These are phyloP conservation scores for Notoglanidium macrostoma DNA, from an alignment of 2,797 vertebrate species.

Conservation along the genomic window DNA sequence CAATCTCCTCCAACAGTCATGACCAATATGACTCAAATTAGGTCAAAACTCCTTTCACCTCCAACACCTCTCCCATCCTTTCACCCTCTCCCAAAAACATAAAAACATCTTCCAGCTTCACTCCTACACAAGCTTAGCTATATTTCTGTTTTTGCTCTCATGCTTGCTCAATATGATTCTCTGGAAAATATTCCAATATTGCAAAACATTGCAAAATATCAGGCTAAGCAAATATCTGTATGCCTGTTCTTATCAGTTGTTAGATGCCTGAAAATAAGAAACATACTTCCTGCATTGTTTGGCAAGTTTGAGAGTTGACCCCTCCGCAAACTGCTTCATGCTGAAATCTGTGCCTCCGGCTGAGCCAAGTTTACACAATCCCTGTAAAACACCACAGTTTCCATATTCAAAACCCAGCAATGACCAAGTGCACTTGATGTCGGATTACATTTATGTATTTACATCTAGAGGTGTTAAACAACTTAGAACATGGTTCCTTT, in stretches of 20 bases:
- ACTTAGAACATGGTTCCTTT: neutral
- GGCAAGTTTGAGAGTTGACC: constrained; percentile 93
- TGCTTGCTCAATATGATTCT: neutral
- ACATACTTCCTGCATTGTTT: constrained; percentile 97
- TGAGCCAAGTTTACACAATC: constrained; percentile 94
- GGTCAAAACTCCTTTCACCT: neutral
- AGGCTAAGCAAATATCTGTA: neutral
- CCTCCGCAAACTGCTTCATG: constrained; percentile 99
- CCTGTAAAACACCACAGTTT: constrained; percentile 70
- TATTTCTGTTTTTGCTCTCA: neutral
- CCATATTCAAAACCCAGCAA: neutral
- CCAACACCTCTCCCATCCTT: neutral
- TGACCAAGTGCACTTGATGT: neutral
- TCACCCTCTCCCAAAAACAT: neutral
- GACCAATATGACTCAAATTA: neutral
- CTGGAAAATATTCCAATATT: neutral
- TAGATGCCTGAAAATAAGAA: neutral
- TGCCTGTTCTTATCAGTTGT: neutral
- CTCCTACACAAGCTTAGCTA: neutral
- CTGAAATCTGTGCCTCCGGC: constrained; percentile 97
- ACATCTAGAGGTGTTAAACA: neutral
- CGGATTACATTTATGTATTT: neutral
- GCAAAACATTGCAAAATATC: neutral
- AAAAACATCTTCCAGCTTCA: neutral
- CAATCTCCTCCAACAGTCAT: neutral